These are phyloP conservation scores for Dermatemys mawii DNA, from an alignment of 2,113 vertebrate species.

Conservation along the genomic window DNA sequence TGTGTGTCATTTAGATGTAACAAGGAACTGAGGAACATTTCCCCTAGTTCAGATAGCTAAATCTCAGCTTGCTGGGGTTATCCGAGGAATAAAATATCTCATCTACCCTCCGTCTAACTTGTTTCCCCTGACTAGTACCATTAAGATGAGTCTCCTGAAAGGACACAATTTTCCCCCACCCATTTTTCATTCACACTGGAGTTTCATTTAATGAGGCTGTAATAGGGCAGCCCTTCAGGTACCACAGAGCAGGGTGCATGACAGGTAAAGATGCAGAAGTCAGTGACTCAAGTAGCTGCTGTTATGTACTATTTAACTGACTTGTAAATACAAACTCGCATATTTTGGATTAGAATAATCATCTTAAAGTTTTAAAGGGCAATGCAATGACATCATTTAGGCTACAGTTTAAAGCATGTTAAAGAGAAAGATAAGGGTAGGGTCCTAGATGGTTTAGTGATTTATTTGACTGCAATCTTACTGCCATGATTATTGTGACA, in stretches of 20 bases:
- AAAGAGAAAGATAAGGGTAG: neutral
- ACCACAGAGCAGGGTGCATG: neutral
- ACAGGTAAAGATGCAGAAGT: neutral
- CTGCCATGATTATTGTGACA: neutral
- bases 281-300: neutral
- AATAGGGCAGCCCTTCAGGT: neutral
- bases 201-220: neutral
- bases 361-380: neutral
- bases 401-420: neutral
- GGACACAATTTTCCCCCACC: neutral
- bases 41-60: neutral
- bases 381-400: neutral
- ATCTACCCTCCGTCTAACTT: neutral
- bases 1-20: neutral
- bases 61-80: neutral
- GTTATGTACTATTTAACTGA: neutral
- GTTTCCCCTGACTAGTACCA: neutral
- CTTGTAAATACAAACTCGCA: neutral
- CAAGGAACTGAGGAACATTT: neutral
- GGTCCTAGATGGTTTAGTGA: neutral
- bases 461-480: neutral
- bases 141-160: neutral
- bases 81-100: neutral
- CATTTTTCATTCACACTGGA: neutral
- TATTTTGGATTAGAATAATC: neutral